These are phyloP conservation scores for Stigmatopora argus DNA, from an alignment of 2,113 vertebrate genomes.

Conservation along the genomic window DNA sequence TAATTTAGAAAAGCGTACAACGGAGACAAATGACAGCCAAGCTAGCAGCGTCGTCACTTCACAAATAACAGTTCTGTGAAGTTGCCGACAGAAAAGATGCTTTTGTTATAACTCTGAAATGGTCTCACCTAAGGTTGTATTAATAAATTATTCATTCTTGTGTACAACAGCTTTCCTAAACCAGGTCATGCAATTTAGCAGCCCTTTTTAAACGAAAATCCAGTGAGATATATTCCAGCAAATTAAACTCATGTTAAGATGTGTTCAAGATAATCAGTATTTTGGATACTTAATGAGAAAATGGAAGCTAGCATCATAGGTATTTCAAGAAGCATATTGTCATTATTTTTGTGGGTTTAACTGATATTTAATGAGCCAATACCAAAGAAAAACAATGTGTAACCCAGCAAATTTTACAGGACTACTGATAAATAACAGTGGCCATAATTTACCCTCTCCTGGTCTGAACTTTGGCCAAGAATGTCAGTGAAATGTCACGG, in stretches of 20 bases:
- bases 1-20: not conserved
- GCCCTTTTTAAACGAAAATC: not conserved
- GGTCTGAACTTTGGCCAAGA: not conserved
- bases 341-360: no score
- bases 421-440: no score
- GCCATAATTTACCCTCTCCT: no score
- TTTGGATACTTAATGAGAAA: not conserved
- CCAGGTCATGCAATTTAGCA: not conserved
- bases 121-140: not conserved
- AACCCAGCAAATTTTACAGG: no score
- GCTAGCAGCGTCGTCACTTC: not conserved
- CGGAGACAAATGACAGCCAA: not conserved
- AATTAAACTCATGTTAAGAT: not conserved
- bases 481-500: not conserved
- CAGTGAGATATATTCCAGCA: not conserved
- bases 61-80: not conserved
- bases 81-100: not conserved
- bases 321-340: no score
- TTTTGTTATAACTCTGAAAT: conserved; percentile 9
- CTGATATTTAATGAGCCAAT: no score
- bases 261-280: not conserved
- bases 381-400: no score
- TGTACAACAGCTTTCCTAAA: conserved; percentile 17
- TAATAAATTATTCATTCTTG: conserved; percentile 34
- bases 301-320: no score